Percentiles rank a stretch among this genome's conserved stretches.
phyloP scores from a whole-genome alignment of 1,140 invertebrate species.

The Temnothorax curvispinosus region DNA sequence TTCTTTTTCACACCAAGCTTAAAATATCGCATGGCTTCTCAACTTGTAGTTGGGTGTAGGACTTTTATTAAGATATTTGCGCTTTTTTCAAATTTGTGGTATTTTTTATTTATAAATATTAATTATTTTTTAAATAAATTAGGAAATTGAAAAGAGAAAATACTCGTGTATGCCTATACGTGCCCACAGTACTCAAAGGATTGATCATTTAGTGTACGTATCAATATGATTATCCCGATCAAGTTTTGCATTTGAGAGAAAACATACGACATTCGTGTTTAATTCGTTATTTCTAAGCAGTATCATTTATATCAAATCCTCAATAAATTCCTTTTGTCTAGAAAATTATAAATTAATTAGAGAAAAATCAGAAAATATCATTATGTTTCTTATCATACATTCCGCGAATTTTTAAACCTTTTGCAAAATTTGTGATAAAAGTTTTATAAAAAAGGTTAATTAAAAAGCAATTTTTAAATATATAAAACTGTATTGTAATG shows the following conservation, averaged over 20 bases:
- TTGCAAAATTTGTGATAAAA: not conserved
- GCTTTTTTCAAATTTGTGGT: not conserved
- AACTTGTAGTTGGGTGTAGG: not conserved
- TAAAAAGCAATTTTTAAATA: not conserved
- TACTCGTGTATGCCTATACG: not conserved
- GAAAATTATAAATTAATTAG: not conserved
- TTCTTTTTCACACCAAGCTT: not conserved
- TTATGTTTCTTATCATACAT: not conserved
- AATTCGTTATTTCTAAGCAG: not conserved
- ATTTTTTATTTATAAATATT: not conserved
- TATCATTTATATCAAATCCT: not conserved
- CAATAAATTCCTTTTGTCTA: not conserved
- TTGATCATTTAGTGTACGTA: not conserved
- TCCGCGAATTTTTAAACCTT: not conserved
- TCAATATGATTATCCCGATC: not conserved
- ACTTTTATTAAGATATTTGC: not conserved
- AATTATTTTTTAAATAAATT: conserved; percentile 3
- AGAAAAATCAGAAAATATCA: not conserved
- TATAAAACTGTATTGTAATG: not conserved
- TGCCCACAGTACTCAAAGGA: not conserved
- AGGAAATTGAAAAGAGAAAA: not conserved
- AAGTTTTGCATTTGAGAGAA: not conserved
- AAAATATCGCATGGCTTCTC: not conserved
- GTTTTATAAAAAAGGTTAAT: not conserved
- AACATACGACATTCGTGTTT: not conserved